Conservation (phyloP, 2,797 vertebrate genomes). For the Lates japonicus region DNA sequence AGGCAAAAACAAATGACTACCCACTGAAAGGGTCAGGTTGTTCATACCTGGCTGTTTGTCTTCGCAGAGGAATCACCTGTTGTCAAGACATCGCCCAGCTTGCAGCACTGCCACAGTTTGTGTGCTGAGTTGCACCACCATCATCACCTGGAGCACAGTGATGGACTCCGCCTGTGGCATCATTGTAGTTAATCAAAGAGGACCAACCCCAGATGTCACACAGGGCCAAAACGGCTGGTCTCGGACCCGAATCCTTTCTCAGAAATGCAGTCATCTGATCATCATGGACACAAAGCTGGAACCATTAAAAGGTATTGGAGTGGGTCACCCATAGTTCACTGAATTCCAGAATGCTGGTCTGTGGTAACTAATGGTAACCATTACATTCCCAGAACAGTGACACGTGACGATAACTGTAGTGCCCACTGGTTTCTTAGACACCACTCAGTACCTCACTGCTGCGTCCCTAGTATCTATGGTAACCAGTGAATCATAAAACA, state of each 20-base stretch:
- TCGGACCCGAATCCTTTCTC: conserved; percentile 16
- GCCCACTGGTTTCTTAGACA: too few relatives aligned
- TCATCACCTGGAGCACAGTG: conserved; percentile 82
- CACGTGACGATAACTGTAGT: neutral
- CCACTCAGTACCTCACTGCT: too few relatives aligned
- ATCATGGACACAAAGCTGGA: conserved; percentile 18
- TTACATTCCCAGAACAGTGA: conserved; percentile 1
- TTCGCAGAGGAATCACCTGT: conserved; percentile 90
- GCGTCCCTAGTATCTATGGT: too few relatives aligned
- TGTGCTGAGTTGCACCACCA: conserved; percentile 91
- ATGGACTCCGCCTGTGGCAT: conserved; percentile 86
- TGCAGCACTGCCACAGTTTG: conserved; percentile 87
- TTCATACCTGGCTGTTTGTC: conserved; percentile 25
- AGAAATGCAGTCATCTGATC: neutral
- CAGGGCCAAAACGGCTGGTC: neutral
- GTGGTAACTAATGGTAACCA: neutral
- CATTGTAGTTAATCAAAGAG: conserved; percentile 78
- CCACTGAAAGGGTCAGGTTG: too few relatives aligned
- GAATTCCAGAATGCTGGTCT: neutral
- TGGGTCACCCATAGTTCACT: neutral
- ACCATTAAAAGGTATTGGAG: neutral
- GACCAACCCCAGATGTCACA: conserved; percentile 23
- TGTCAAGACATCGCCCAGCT: conserved; percentile 82
- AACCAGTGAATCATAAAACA: too few relatives aligned
- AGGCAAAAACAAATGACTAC: too few relatives aligned